These are phyloP conservation scores for Verasper variegatus DNA, from an alignment of 2,113 vertebrate species.

Conservation along the genomic window DNA sequence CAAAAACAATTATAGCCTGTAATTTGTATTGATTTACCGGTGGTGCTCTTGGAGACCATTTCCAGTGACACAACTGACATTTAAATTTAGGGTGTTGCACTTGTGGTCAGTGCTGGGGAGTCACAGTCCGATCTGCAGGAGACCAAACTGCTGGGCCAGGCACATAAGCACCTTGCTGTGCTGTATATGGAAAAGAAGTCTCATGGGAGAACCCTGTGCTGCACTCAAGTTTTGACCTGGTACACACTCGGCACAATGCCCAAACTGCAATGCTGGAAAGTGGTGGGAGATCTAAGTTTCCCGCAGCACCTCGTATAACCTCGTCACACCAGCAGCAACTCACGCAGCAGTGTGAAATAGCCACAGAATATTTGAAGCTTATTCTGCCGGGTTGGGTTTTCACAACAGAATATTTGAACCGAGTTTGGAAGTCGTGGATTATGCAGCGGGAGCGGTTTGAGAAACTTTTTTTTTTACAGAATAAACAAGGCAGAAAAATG, in stretches of 20 bases:
- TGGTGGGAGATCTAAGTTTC: background rate
- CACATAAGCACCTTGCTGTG: background rate
- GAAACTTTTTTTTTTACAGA: too few species aligned
- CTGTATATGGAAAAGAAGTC: background rate
- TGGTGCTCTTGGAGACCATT: background rate
- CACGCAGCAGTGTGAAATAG: background rate
- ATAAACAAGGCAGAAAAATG: too few species aligned
- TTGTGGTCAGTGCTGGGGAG: background rate
- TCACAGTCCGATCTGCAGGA: background rate
- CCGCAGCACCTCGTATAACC: background rate
- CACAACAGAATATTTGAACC: background rate
- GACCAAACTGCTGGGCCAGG: too few species aligned
- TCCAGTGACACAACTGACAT: background rate
- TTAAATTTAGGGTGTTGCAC: background rate
- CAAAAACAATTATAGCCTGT: slow-evolving; percentile 1
- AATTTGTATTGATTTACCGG: slow-evolving; percentile 9
- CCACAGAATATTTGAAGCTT: background rate
- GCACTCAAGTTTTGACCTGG: slow-evolving; percentile 13
- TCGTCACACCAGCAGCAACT: slow-evolving; percentile 1
- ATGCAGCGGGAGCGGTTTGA: background rate
- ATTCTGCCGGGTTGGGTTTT: background rate
- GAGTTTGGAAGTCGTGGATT: background rate
- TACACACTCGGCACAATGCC: too few species aligned
- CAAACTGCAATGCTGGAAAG: background rate
- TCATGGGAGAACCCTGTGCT: slow-evolving; percentile 11